phyloP scores from a whole-genome alignment of 1,140 invertebrate genomes.

The Subanguina moxae region DNA sequence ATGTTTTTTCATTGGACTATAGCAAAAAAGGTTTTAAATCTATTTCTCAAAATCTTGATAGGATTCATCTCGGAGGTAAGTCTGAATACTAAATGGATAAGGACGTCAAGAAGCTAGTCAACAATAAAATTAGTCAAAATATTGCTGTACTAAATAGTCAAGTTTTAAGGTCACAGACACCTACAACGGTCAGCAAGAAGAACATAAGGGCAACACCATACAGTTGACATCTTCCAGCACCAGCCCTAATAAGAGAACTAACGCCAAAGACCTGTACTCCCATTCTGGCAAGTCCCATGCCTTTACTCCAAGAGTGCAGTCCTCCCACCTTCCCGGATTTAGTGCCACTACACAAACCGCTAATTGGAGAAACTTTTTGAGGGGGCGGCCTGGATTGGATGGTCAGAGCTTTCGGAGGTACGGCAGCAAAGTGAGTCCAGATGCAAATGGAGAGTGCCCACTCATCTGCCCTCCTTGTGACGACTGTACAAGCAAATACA shows the following conservation, averaged over 20 bases:
- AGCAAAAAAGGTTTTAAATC: no score
- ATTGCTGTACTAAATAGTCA: no score
- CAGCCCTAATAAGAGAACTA: no score
- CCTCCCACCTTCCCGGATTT: constrained; percentile 19
- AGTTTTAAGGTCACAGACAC: no score
- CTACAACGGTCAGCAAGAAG: neutral
- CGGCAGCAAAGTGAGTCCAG: constrained; percentile 29
- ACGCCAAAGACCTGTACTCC: no score
- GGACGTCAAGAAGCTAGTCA: no score
- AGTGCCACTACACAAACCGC: constrained; percentile 12
- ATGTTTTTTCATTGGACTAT: no score
- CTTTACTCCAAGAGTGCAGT: neutral
- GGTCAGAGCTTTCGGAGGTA: constrained; percentile 27
- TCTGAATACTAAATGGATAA: no score
- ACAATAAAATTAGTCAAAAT: no score
- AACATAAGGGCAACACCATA: neutral
- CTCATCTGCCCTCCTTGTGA: constrained; percentile 31
- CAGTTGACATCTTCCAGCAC: neutral
- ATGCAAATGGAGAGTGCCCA: constrained; percentile 30
- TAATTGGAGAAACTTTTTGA: constrained; percentile 25
- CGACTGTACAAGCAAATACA: neutral
- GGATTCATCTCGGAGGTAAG: no score
- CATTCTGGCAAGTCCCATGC: no score
- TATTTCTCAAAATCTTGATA: no score
- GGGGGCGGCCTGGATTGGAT: constrained; percentile 19